Percentiles rank a stretch among this genome's conserved stretches.
These are phyloP conservation scores for Zaprionus ornatus DNA, from an alignment of 1,140 invertebrate species.

Conservation along the genomic window DNA sequence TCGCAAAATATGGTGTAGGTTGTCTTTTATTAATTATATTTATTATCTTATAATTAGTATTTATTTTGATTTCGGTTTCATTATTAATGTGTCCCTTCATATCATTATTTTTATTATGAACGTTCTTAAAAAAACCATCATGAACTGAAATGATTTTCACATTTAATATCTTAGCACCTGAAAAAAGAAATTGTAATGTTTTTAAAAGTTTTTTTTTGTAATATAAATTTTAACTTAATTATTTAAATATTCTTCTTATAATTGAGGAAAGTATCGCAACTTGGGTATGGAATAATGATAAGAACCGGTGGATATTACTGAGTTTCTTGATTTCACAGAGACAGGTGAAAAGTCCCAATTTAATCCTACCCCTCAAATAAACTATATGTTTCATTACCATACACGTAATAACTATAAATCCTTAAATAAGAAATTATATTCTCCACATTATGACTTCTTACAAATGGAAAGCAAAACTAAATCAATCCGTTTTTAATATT, in stretches of 20 bases:
- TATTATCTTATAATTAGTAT: conserved; percentile 37
- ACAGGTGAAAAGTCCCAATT: background rate
- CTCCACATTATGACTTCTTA: too few species aligned
- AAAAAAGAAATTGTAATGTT: background rate
- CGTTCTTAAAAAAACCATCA: conserved; percentile 37
- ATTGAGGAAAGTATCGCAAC: background rate
- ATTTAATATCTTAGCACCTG: conserved; percentile 35
- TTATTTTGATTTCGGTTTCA: conserved; percentile 47
- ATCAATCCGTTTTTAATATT: too few species aligned
- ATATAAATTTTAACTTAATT: background rate
- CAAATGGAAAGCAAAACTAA: too few species aligned
- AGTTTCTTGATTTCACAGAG: background rate
- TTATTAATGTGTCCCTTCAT: conserved; percentile 43
- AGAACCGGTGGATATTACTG: background rate
- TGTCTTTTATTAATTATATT: conserved; percentile 57
- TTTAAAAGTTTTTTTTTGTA: background rate
- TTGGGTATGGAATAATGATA: background rate
- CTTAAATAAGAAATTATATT: too few species aligned
- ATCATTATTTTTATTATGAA: conserved; percentile 35
- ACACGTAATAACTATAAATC: too few species aligned
- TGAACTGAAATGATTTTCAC: conserved; percentile 1
- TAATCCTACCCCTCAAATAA: too few species aligned
- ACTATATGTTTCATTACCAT: too few species aligned
- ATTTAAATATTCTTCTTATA: background rate
- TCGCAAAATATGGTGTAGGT: conserved; percentile 46